Evolutionary conservation across 2,113 vertebrate species (phyloP).

Genomic region (Tragelaphus buxtoni): DNA sequence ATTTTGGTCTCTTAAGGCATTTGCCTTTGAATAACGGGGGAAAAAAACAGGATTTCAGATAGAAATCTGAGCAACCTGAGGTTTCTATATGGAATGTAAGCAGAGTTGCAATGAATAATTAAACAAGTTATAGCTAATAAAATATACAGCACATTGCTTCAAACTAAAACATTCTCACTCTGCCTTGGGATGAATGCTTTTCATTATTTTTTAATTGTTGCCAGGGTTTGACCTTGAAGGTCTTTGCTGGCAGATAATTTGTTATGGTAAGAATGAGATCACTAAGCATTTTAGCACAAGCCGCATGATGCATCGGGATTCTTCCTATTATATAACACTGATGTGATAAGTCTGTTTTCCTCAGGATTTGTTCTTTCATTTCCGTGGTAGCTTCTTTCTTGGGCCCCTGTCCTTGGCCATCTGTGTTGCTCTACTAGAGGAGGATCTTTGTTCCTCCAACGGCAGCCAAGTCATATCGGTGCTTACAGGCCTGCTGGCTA

Average conservation of each 20-base stretch:
- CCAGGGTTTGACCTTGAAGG: conserved; percentile 84
- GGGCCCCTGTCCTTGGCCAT: background rate
- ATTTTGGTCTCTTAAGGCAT: conserved; percentile 60
- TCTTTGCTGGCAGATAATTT: conserved; percentile 83
- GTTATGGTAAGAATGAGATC: conserved; percentile 84
- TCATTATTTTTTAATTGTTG: conserved; percentile 87
- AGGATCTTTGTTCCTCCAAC: background rate
- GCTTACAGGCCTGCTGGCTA: background rate
- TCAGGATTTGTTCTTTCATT: conserved; percentile 65
- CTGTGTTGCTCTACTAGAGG: background rate
- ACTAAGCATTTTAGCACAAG: conserved; percentile 80
- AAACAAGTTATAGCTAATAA: conserved; percentile 85
- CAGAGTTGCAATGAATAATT: conserved; percentile 83
- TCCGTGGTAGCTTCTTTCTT: conserved; percentile 26
- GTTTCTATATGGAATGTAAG: conserved; percentile 82
- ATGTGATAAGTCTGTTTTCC: conserved; percentile 64
- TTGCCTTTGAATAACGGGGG: conserved; percentile 75
- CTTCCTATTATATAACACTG: conserved; percentile 76
- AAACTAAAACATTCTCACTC: conserved; percentile 80
- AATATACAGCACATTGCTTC: conserved; percentile 83
- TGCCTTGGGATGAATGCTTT: conserved; percentile 85
- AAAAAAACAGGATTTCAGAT: conserved; percentile 61
- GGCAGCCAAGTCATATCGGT: background rate
- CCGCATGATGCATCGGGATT: conserved; percentile 69
- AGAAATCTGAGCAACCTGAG: conserved; percentile 82